Evolutionary conservation across 37 sponge, comb jelly and placozoan species (phyloP), one percentile per base, ranked within the genome.

Genomic region (Hexactinellida sp.): DNA sequence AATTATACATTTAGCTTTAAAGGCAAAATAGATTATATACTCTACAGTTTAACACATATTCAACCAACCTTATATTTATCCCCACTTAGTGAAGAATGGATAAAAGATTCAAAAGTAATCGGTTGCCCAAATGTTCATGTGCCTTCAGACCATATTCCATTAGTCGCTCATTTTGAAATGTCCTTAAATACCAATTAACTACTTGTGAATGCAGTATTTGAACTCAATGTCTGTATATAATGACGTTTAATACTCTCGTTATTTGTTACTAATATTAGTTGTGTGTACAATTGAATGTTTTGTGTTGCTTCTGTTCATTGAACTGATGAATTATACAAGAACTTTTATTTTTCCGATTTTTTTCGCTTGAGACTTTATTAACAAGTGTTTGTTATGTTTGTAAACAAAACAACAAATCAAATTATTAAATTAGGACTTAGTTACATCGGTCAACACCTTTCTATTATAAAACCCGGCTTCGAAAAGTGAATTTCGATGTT

Each of bases 1-100:
- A 97, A 97, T 89, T 93, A 86, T 88, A 97, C 99, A 36, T 93
- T 92, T 87, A 92, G 93, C 54, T 97, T 97, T 84, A 95, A 93
- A 84, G 99, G 99, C 0, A 89, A 92, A 38, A 93, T 97, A 36
- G 99, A 97, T 87, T 95, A 97, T 85, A 89, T 95, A 23, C 88
- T 95, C 85, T 93, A 92, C 91, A 88, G 89, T 38, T 83, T 51
- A 21, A 91, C 92, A 38, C 89, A 85, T 38, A 82, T 97, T 71
- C 88, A 55, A 16, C 91, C 93, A 39, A 82, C 89, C 5, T 93
- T 92, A 0, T 76, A 93, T 24, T 85, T 97, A 85, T 94, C 95
- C 0, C 91, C 91, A 1, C 85, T 92, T 37, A 92, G 88, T 82
- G 88, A 85, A 41, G 94, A 93, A n/a, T 97, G 99, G 99, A 83